Evolutionary conservation across 2,113 vertebrate species (phyloP).

Genomic region (Hemiprocne comata): DNA sequence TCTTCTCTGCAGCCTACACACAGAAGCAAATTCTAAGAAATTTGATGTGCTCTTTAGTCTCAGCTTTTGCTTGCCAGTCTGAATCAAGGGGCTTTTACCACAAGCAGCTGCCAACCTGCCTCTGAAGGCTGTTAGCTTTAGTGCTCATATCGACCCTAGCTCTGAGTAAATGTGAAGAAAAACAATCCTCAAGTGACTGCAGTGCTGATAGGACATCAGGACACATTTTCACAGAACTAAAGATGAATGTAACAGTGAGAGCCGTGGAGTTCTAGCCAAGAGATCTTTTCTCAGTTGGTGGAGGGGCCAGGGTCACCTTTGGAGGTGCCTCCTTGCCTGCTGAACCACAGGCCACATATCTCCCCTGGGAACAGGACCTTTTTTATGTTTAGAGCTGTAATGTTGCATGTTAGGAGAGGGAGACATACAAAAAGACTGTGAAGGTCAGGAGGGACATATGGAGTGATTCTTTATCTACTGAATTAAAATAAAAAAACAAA

Average conservation of each 20-base stretch:
- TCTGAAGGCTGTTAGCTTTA: not conserved
- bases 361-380: not conserved
- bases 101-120: not conserved
- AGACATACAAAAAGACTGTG: not conserved
- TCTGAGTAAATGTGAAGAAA: not conserved
- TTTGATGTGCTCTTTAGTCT: not conserved
- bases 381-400: not conserved
- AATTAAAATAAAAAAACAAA: not conserved
- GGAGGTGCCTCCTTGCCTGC: not conserved
- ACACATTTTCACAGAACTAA: not conserved
- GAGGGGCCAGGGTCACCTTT: not conserved
- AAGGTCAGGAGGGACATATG: not conserved
- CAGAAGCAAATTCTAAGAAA: not conserved
- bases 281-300: not conserved
- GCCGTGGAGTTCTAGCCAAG: not conserved
- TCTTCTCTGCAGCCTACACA: not conserved
- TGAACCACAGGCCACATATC: not conserved
- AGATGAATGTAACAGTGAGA: not conserved
- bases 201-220: not conserved
- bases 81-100: not conserved
- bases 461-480: not conserved
- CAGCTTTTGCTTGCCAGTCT: not conserved
- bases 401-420: not conserved
- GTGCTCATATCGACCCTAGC: not conserved
- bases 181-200: not conserved